Conservation (phyloP, 2,113 vertebrate species). For the Polypterus senegalus region DNA sequence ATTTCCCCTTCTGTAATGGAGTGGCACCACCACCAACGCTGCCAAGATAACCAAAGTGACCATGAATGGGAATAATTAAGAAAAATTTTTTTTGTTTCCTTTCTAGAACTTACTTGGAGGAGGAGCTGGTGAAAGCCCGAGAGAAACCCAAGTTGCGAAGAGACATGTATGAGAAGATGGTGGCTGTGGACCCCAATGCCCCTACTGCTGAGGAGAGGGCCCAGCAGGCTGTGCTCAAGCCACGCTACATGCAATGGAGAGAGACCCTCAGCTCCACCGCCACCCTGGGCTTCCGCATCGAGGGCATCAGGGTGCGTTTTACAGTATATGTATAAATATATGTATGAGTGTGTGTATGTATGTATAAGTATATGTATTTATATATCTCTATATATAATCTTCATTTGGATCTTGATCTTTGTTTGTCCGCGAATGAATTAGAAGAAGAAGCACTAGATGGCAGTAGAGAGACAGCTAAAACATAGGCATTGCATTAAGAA, state of each 20-base stretch:
- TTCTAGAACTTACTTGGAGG: slow-evolving; percentile 73
- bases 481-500: too few relatives aligned
- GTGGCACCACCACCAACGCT: too few relatives aligned
- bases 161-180: slow-evolving; percentile 88
- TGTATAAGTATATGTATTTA: background rate
- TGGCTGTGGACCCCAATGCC: slow-evolving; percentile 67
- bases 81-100: background rate
- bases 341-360: background rate
- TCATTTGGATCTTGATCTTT: too few relatives aligned
- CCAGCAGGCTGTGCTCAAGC: slow-evolving; percentile 65
- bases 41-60: too few relatives aligned
- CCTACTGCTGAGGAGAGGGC: slow-evolving; percentile 62
- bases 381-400: too few relatives aligned
- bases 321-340: background rate
- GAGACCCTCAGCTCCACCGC: slow-evolving; percentile 76
- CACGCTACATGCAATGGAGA: slow-evolving; percentile 86
- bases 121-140: slow-evolving; percentile 71
- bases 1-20: too few relatives aligned
- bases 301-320: slow-evolving; percentile 71
- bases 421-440: too few relatives aligned
- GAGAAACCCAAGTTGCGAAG: slow-evolving; percentile 60
- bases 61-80: too few relatives aligned
- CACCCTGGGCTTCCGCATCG: slow-evolving; percentile 74
- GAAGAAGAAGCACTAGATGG: too few relatives aligned
- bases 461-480: too few relatives aligned